Evolutionary conservation across 2,113 vertebrate genomes (phyloP), one percentile per base, ranked within the genome.

Genomic region (Clinocottus analis): DNA sequence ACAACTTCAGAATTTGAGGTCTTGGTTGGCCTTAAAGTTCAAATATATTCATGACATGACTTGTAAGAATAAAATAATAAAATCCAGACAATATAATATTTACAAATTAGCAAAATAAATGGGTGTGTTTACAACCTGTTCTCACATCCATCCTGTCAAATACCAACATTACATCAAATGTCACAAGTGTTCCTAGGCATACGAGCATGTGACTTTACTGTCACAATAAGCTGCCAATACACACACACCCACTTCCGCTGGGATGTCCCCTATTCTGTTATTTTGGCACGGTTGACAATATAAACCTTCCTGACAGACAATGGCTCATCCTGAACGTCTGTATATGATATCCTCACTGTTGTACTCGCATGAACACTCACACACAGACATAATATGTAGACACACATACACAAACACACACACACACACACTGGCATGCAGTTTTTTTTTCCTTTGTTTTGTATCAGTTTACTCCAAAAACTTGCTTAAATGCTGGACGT

Each of bases 321-420:
- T 83, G 77, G 85, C 55, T 74, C 87, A 91, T 91, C 89, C 89
- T 90, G 88, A 86, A 79, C 87, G 85, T 68, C 83, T 85, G 83
- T 62, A 85, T 77, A 84, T 85, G 72, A 90, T 92, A 91, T 85
- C 84, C 83, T 85, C 82, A 59, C 80, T 55, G 45, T 83, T 83
- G 87, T 79, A 86, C 67, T 61, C 65, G 55, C 49, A 75, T 49
- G 27, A 56, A 74, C 72, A 69, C 66, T 66, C 70, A 49, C 81
- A 85, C 60, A 65, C 39, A 72, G 37, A 85, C 19, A 68, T 17
- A 66, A 85, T n/a, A 41, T 7, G 14, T 67, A 35, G 67, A 63
- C 8, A 51, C 8, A n/a, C 49, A 17, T 21, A 53, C 23, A 47
- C 51, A 70, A 64, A 64, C 72, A 49, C 81, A 84, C 60, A 65